Evolutionary conservation across 1,140 invertebrate species (phyloP), one percentile per base, ranked within the genome.

Genomic region (Drosophila bocki): DNA sequence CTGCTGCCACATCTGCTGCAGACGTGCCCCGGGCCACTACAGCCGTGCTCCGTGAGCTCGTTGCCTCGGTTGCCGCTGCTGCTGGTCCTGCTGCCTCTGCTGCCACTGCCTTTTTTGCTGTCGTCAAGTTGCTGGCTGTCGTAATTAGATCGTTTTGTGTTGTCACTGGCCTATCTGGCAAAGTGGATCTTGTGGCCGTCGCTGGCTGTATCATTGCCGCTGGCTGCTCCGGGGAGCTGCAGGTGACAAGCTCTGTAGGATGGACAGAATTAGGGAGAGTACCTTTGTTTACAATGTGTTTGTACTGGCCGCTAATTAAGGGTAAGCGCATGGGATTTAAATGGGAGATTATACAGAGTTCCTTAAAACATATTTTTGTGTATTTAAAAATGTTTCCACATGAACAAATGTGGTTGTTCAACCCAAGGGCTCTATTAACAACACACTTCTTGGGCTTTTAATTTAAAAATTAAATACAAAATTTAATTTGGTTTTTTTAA

Each of bases 91-190:
- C n/a, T 62, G 33, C 35, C 42, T 56, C 35, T 54, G 58, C 50
- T 54, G 77, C 33, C 61, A 65, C 62, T 81, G 81, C 57, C 63
- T 65, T 74, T 76, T 82, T 81, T 63, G 81, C 68, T 71, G 78
- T 75, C 75, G 81, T 75, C 80, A 88, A 78, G 85, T 90, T 91
- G 80, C 57, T 67, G 71, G 71, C 86, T 82, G 85, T 82, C 78
- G 81, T 90, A 90, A 90, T 90, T 90, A 90, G 85, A 90, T 90
- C 85, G 81, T 90, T 90, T 85, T 90, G 75, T 90, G 85, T 90
- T 90, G 85, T 90, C 85, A 90, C 81, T 88, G 80, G 77, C 61
- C 80, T 87, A 87, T 87, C 84, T 84, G 77, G 69, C 65, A 78
- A 75, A 88, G 84, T 87, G 84, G 84, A 87, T 87, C 85, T 88